phyloP scores from a whole-genome alignment of 2,888 invertebrate genomes.

The Agrochola circellaris region DNA sequence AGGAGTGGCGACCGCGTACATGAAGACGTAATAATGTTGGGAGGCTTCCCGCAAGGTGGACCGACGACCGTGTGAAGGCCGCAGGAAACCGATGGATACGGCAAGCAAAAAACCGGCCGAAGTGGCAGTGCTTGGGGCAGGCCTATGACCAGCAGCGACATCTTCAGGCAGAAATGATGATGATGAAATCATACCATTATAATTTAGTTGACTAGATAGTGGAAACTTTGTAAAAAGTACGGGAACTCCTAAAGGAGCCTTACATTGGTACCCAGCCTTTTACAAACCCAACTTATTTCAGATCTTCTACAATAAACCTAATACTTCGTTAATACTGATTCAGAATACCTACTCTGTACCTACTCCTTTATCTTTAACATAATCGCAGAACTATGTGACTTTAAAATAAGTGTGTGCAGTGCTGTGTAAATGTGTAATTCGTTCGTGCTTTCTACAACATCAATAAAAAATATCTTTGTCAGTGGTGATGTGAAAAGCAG shows the following conservation, averaged over 20 bases:
- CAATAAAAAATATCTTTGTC: neutral
- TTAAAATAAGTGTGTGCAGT: conserved; percentile 16
- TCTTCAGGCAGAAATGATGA: no score
- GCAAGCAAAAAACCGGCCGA: no score
- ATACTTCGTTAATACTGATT: conserved; percentile 34
- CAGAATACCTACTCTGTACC: neutral
- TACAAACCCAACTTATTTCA: conserved; percentile 5
- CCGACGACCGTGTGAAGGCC: no score
- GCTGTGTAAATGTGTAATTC: neutral
- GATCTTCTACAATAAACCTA: conserved; percentile 10
- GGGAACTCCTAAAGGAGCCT: neutral
- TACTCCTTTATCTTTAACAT: neutral
- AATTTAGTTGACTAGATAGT: conserved; percentile 4
- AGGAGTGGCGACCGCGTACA: no score
- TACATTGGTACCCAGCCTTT: no score
- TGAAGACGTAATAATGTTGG: no score
- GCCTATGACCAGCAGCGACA: no score
- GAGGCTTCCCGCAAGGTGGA: no score
- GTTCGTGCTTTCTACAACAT: conserved; percentile 16
- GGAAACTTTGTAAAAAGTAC: neutral
- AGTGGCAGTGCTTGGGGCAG: no score
- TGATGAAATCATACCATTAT: neutral
- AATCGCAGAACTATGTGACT: neutral
- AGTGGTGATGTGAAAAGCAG: conserved; percentile 4
- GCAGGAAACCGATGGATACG: no score